Base-by-base conservation (phyloP, 2,797 vertebrate species). In the Poeciliopsis gracilis region DNA sequence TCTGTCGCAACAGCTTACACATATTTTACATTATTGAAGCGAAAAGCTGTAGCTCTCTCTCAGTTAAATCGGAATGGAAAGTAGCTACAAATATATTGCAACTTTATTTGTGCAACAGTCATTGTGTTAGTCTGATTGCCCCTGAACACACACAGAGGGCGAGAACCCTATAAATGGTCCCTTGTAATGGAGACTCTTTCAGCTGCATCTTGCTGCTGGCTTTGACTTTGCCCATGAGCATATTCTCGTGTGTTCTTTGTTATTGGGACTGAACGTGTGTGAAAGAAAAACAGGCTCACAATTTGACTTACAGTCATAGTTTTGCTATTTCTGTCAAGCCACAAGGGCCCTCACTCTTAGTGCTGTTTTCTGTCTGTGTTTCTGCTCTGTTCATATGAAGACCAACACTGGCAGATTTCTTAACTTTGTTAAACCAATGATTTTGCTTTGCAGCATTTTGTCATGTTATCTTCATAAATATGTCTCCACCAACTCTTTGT, bases 111-210 rank as follows among this genome's bases (percentile, higher is more conserved):
- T 91, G 89, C 89, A 89, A 93, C 91, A 92, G 90, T 93, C 92
- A 93, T 90, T 90, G 91, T 88, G 89, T 94, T 94, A 93, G 89
- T 92, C 90, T 94, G 90, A 91, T 92, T 91, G 89, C 83, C 90
- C 88, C 90, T 84, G 90, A 89, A 93, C 82, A 49, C 47, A 47
- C 46, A 47, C 47, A 49, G 5, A 51, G 5, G 15, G 18, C 90
- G 80, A 88, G 84, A 78, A 83, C 79, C 82, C 87, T 84, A 90
- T 91, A 94, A 95, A 94, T 93, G 85, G 94, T 90, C 93, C 88
- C 88, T 92, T 94, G 92, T 95, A 95, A 95, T 93, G 92, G 93
- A 92, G 91, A 89, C 79, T 87, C 89, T 80, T 83, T 85, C 72
- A 82, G 83, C 88, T 81, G 75, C 75, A 81, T 84, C 77, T 77